phyloP scores from a whole-genome alignment of 2,888 invertebrate species.

The Callosobruchus maculatus region DNA sequence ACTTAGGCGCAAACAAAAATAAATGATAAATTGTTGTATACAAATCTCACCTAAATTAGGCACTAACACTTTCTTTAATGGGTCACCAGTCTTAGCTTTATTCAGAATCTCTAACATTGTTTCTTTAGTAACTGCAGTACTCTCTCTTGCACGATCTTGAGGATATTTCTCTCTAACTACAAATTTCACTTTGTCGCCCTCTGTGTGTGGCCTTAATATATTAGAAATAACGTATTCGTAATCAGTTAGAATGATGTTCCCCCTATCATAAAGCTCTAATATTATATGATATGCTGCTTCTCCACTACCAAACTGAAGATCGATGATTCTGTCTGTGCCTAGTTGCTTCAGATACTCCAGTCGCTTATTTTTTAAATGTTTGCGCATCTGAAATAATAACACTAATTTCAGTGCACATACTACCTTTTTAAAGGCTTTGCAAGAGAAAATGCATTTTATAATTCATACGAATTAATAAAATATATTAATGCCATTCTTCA shows the following conservation, averaged over 20 bases:
- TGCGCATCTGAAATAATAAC: conserved; percentile 68
- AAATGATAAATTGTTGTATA: too few relatives aligned
- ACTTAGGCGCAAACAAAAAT: too few relatives aligned
- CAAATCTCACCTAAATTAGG: conserved; percentile 66
- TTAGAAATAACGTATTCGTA: conserved; percentile 84
- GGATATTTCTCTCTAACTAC: conserved; percentile 93
- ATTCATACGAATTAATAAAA: too few relatives aligned
- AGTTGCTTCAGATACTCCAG: conserved; percentile 82
- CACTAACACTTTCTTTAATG: conserved; percentile 76
- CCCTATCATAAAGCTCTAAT: conserved; percentile 91
- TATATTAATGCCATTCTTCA: too few relatives aligned
- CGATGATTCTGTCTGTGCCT: conserved; percentile 90
- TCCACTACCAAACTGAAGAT: conserved; percentile 90
- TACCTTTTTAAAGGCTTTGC: too few relatives aligned
- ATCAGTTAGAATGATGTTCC: conserved; percentile 94
- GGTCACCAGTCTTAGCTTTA: conserved; percentile 68
- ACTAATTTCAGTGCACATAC: too few relatives aligned
- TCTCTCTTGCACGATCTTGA: conserved; percentile 67
- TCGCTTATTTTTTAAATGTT: conserved; percentile 94
- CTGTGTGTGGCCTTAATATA: conserved; percentile 84
- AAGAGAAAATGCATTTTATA: too few relatives aligned
- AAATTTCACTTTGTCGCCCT: conserved; percentile 87
- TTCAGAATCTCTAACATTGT: conserved; percentile 58
- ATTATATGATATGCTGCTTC: conserved; percentile 95
- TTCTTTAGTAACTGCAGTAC: conserved; percentile 54